A percentile compares a stretch with the other conserved stretches of the same genome.
These are phyloP conservation scores for Apogon hyalosoma DNA, from an alignment of 2,797 vertebrate species.

Conservation along the genomic window DNA sequence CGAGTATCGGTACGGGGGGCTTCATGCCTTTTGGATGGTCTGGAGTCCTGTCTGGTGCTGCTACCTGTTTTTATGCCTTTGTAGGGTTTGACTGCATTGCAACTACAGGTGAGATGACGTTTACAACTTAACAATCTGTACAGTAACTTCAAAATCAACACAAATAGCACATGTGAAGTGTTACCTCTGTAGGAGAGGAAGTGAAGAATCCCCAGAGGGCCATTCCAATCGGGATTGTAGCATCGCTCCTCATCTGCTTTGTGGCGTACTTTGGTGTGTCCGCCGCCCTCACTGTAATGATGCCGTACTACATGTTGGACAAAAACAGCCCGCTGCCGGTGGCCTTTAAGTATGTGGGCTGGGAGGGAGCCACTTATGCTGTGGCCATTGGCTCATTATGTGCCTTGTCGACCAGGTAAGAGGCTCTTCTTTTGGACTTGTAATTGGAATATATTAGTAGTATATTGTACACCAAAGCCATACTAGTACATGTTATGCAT, in stretches of 20 bases:
- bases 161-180: not conserved
- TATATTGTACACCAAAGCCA: too few species aligned
- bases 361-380: constrained; percentile 93
- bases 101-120: constrained; percentile 88
- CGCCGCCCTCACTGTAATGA: constrained; percentile 95
- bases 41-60: constrained; percentile 94
- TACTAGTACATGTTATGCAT: too few species aligned
- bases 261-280: constrained; percentile 96
- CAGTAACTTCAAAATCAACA: not conserved
- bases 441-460: constrained; percentile 1
- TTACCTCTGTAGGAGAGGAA: constrained; percentile 89
- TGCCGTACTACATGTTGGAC: constrained; percentile 96
- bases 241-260: constrained; percentile 96
- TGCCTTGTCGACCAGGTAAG: constrained; percentile 95
- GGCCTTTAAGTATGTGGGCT: constrained; percentile 93
- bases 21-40: constrained; percentile 94
- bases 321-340: constrained; percentile 92
- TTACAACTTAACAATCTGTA: not conserved
- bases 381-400: constrained; percentile 96
- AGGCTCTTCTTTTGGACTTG: constrained; percentile 23
- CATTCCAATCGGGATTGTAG: constrained; percentile 95
- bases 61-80: constrained; percentile 97
- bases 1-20: constrained; percentile 85
- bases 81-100: constrained; percentile 98
- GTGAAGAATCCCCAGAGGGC: constrained; percentile 98